Conservation (phyloP, 1,140 invertebrate genomes). For the Lordiphosa mommai region DNA sequence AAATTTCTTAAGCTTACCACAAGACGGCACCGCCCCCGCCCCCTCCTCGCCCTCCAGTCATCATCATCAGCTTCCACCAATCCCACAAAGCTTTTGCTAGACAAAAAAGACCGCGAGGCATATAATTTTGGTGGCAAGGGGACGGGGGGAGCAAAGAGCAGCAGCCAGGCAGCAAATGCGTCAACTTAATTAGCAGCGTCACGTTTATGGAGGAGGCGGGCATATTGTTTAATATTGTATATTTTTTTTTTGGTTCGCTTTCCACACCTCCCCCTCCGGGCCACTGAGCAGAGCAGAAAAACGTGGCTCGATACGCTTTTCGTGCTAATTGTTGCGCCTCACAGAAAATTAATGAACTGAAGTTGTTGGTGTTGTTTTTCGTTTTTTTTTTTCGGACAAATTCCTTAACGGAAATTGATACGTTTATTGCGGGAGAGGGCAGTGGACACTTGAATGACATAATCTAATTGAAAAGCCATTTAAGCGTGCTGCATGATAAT, state of each 20-base stretch:
- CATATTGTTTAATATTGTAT: slow-evolving; percentile 70
- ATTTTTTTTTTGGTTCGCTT: slow-evolving; percentile 10
- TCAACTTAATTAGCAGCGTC: slow-evolving; percentile 77
- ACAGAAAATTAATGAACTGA: slow-evolving; percentile 76
- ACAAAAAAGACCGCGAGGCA: slow-evolving; percentile 51
- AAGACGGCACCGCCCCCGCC: slow-evolving; percentile 17
- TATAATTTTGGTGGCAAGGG: background rate
- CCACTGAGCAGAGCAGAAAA: background rate
- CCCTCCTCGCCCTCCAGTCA: no score
- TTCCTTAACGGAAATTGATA: slow-evolving; percentile 73
- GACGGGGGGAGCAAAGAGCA: background rate
- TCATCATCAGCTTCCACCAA: background rate
- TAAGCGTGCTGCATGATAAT: slow-evolving; percentile 76
- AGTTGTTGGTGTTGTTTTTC: slow-evolving; percentile 48
- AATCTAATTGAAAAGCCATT: slow-evolving; percentile 77
- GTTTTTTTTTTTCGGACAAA: slow-evolving; percentile 31
- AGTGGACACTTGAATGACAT: slow-evolving; percentile 58
- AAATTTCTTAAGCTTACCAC: slow-evolving; percentile 67
- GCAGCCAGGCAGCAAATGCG: slow-evolving; percentile 63
- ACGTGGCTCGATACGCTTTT: slow-evolving; percentile 48
- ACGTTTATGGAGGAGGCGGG: slow-evolving; percentile 44
- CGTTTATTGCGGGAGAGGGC: slow-evolving; percentile 35
- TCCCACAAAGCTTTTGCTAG: slow-evolving; percentile 12
- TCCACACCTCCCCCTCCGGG: slow-evolving; percentile 5
- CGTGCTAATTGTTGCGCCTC: slow-evolving; percentile 76